Conservation (phyloP, 2,797 vertebrate species). For the Catharus ustulatus region DNA sequence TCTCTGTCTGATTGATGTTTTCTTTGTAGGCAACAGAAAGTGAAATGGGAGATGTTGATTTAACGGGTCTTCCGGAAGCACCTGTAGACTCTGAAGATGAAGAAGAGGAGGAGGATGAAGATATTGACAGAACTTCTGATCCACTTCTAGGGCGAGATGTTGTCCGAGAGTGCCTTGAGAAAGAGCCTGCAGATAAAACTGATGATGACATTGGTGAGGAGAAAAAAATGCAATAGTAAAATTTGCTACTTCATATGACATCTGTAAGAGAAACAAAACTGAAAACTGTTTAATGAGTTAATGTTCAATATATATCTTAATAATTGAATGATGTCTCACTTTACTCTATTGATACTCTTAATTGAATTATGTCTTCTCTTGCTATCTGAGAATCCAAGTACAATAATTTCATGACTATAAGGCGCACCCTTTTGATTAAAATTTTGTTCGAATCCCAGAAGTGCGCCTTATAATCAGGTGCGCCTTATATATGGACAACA, state of each 20-base stretch:
- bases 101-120: constrained; percentile 96
- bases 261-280: neutral
- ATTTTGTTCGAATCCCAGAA: too few species aligned
- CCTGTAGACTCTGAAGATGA: constrained; percentile 97
- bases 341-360: neutral
- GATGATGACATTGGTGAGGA: constrained; percentile 94
- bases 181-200: constrained; percentile 92
- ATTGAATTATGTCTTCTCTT: neutral
- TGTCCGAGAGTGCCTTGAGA: constrained; percentile 96
- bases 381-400: neutral
- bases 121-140: constrained; percentile 91
- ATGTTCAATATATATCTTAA: neutral
- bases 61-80: constrained; percentile 94
- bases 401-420: too few species aligned
- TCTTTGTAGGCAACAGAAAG: constrained; percentile 91
- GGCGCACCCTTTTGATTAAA: too few species aligned
- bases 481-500: too few species aligned
- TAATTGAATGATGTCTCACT: neutral
- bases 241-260: accelerated
- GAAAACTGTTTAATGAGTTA: neutral
- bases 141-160: constrained; percentile 89
- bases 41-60: constrained; percentile 94
- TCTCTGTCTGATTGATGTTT: constrained; percentile 4
- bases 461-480: too few species aligned
- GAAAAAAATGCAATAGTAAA: neutral